Conservation (phyloP, 2,113 vertebrate species). For the Pica pica region DNA sequence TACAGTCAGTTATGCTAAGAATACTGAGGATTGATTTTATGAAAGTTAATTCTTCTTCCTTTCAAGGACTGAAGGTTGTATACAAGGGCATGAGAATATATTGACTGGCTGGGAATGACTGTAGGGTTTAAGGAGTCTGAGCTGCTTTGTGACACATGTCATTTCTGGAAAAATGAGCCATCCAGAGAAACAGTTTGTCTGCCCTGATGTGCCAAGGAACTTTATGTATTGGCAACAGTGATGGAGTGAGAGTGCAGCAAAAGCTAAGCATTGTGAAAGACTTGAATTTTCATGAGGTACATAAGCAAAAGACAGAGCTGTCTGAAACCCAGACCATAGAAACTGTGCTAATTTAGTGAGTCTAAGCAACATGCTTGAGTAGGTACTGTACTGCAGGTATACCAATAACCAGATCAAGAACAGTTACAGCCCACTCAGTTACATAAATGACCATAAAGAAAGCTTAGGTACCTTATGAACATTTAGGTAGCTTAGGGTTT, state of each 20-base stretch:
- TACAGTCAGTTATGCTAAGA: not conserved
- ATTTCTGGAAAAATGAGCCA: conserved; percentile 71
- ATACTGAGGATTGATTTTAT: conserved; percentile 41
- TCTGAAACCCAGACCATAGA: not conserved
- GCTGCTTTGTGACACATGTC: conserved; percentile 71
- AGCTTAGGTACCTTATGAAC: not conserved
- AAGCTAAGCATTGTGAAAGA: conserved; percentile 26
- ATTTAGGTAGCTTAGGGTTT: not conserved
- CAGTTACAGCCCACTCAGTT: not conserved
- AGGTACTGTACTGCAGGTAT: not conserved
- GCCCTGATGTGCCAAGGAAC: conserved; percentile 61
- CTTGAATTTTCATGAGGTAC: conserved; percentile 47
- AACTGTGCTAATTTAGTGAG: not conserved
- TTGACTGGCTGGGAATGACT: conserved; percentile 69
- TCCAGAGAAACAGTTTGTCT: conserved; percentile 66
- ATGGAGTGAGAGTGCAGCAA: conserved; percentile 53
- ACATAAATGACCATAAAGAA: not conserved
- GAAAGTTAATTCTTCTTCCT: conserved; percentile 67
- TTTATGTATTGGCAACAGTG: conserved; percentile 56
- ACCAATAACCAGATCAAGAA: not conserved
- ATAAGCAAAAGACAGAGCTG: not conserved
- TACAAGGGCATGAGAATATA: conserved; percentile 55
- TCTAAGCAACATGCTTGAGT: not conserved
- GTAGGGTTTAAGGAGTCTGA: conserved; percentile 58
- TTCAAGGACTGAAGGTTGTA: conserved; percentile 51